These are phyloP conservation scores for Oreotragus oreotragus DNA, from an alignment of 2,113 vertebrate species.

Conservation along the genomic window DNA sequence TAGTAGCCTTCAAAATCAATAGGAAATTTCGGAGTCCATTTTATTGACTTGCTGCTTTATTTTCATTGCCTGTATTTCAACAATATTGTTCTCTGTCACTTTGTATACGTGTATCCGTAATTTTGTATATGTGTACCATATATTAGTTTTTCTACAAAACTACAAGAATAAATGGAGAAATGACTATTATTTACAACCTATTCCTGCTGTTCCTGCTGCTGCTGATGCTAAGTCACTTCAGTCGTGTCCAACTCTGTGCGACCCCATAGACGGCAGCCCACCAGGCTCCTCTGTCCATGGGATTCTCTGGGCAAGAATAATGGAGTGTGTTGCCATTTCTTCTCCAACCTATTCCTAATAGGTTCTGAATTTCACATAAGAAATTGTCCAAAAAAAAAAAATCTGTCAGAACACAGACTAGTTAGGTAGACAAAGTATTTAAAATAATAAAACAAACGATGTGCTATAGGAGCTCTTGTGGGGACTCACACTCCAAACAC, in stretches of 20 bases:
- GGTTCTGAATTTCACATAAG: background rate
- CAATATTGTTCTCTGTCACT: background rate
- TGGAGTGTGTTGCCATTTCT: background rate
- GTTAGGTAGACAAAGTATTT: background rate
- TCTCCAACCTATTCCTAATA: background rate
- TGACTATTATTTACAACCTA: background rate
- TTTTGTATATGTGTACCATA: background rate
- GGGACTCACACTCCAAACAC: background rate
- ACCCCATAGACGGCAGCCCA: background rate
- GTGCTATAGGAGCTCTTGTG: background rate
- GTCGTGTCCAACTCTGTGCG: accelerated
- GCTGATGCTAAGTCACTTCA: background rate
- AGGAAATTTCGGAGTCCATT: background rate
- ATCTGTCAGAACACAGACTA: background rate
- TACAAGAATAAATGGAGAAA: background rate
- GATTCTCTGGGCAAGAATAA: background rate
- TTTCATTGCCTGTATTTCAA: background rate
- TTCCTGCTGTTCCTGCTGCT: background rate
- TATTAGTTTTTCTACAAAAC: background rate
- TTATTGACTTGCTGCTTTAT: background rate
- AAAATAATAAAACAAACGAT: background rate
- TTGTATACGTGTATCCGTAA: accelerated
- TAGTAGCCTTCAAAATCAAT: background rate
- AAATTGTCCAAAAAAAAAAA: background rate
- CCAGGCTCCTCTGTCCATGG: background rate